These are phyloP conservation scores for Melanostoma scalare DNA, from an alignment of 2,888 invertebrate species.

Conservation along the genomic window DNA sequence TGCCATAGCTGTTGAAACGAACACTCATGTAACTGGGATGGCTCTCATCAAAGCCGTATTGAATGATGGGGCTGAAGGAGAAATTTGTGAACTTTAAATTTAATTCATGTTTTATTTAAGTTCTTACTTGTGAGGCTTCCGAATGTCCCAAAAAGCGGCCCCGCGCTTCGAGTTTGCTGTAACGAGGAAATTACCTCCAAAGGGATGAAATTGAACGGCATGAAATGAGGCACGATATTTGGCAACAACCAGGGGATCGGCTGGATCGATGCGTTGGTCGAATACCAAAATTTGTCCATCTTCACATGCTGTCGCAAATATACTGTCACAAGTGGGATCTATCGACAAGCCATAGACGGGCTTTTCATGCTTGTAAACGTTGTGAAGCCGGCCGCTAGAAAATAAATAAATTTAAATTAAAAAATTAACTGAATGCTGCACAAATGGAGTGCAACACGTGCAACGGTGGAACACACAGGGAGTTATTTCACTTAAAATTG, in stretches of 20 bases:
- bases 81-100: neutral
- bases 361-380: conserved; percentile 92
- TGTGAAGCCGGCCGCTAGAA: conserved; percentile 83
- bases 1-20: conserved; percentile 92
- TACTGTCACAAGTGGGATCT: conserved; percentile 91
- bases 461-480: neutral
- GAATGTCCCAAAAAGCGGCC: conserved; percentile 93
- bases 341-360: conserved; percentile 95
- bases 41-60: conserved; percentile 85
- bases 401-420: neutral
- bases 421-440: neutral
- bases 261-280: conserved; percentile 86
- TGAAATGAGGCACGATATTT: conserved; percentile 91
- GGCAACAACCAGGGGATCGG: conserved; percentile 81
- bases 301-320: conserved; percentile 95
- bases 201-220: conserved; percentile 96
- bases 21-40: conserved; percentile 95
- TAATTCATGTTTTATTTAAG: neutral
- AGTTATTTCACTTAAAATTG: too few species aligned
- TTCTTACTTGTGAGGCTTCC: conserved; percentile 89
- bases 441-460: neutral
- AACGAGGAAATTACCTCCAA: conserved; percentile 90
- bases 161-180: conserved; percentile 96
- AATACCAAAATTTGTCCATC: conserved; percentile 94
- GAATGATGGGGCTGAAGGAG: conserved; percentile 85